Percentiles rank a stretch among this genome's conserved stretches.
Conservation (phyloP, 2,797 vertebrate species). For the Onychomys arenicola region DNA sequence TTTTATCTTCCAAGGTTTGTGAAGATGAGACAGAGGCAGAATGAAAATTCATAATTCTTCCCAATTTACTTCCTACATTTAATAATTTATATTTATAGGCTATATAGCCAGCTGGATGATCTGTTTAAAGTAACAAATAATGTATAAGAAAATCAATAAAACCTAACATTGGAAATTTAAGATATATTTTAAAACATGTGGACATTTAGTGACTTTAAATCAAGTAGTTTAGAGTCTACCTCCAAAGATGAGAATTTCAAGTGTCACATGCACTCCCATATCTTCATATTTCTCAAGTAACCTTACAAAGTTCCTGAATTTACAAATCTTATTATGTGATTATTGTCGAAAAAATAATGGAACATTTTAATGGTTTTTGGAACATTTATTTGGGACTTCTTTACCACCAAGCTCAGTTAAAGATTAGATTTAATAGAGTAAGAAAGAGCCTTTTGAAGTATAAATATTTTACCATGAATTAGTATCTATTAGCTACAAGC, state of each 20-base stretch:
- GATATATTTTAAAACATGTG: not conserved
- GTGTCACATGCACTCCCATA: not conserved
- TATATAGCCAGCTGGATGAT: not conserved
- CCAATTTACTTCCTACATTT: not conserved
- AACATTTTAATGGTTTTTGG: not conserved
- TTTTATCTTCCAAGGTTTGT: not conserved
- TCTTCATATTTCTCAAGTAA: not conserved
- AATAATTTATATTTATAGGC: not conserved
- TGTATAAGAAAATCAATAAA: not conserved
- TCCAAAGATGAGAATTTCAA: not conserved
- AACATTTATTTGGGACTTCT: conserved; percentile 3
- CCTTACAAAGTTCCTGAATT: not conserved
- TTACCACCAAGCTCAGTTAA: not conserved
- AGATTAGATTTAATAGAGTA: not conserved
- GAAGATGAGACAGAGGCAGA: not conserved
- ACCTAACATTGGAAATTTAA: not conserved
- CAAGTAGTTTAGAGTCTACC: not conserved
- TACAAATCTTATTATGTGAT: conserved; percentile 5
- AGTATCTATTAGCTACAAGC: not conserved
- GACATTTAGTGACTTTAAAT: not conserved
- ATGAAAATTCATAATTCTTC: not conserved
- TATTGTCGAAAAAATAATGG: not conserved
- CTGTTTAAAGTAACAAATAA: not conserved
- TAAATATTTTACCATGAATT: not conserved
- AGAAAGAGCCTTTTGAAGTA: not conserved